These are phyloP conservation scores for Zaprionus davidi DNA, from an alignment of 1,140 invertebrate species.

Conservation along the genomic window DNA sequence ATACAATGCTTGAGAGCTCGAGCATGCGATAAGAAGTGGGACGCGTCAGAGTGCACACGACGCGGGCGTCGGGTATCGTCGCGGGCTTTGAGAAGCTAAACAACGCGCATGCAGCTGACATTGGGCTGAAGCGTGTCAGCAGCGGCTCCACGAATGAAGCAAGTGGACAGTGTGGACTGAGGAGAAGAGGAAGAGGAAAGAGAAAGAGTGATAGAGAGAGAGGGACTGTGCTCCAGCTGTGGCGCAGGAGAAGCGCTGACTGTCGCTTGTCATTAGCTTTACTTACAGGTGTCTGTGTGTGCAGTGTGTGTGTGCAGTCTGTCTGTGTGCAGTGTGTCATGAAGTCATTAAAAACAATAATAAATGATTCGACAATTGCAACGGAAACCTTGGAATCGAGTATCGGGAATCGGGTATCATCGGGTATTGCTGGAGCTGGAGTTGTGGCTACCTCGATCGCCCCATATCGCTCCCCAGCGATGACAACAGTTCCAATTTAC, in stretches of 20 bases:
- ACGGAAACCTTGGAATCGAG: constrained; percentile 67
- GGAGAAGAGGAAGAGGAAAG: background rate
- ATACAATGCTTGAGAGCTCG: constrained; percentile 5
- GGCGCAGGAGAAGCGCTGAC: constrained; percentile 46
- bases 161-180: background rate
- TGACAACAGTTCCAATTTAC: constrained; percentile 60
- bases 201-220: background rate
- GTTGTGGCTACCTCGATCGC: background rate
- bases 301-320: constrained; percentile 18
- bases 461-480: constrained; percentile 39
- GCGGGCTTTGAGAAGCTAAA: constrained; percentile 9
- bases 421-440: background rate
- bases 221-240: constrained; percentile 26
- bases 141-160: constrained; percentile 1
- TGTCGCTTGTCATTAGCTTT: constrained; percentile 75
- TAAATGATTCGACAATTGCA: constrained; percentile 64
- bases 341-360: constrained; percentile 59
- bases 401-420: constrained; percentile 15
- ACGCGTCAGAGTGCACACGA: constrained; percentile 56
- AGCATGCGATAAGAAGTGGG: constrained; percentile 62
- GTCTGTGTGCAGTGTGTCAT: constrained; percentile 36
- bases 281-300: background rate
- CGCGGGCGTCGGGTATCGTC: constrained; percentile 45
- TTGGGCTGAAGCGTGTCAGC: constrained; percentile 72
- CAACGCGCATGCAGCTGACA: constrained; percentile 57